A percentile compares a stretch with the other conserved stretches of the same genome.
Evolutionary conservation across 2,113 vertebrate species (phyloP).

Genomic region (Galemys pyrenaicus): DNA sequence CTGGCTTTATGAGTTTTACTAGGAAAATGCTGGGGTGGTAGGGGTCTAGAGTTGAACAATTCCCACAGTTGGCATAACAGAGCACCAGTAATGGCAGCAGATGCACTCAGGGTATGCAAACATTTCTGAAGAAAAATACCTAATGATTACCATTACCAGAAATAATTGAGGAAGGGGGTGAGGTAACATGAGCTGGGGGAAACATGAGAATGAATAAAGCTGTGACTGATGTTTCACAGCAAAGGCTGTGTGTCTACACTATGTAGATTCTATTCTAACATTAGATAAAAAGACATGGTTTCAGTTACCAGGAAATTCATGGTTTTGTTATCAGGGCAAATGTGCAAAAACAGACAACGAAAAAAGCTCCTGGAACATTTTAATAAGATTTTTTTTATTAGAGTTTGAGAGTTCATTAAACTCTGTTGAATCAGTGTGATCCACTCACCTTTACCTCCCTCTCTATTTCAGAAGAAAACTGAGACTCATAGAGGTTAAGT

Average conservation of each 20-base stretch:
- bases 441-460: neutral
- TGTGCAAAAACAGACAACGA: constrained; percentile 10
- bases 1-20: constrained; percentile 6
- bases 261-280: neutral
- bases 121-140: constrained; percentile 1
- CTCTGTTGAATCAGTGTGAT: neutral
- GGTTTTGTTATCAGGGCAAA: neutral
- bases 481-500: neutral
- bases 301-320: constrained; percentile 42
- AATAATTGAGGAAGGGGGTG: neutral
- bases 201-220: constrained; percentile 43
- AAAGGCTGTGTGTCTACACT: neutral
- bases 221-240: neutral
- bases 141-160: neutral
- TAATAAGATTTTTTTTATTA: neutral
- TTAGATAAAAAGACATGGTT: constrained; percentile 18
- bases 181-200: neutral
- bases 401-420: constrained; percentile 44
- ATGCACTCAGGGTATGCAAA: neutral
- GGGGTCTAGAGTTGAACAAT: neutral
- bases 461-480: constrained; percentile 37
- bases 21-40: neutral
- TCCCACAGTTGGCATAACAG: neutral
- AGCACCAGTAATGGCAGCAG: neutral
- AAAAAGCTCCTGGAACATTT: constrained; percentile 20